Percentiles rank a stretch among this genome's conserved stretches.
Evolutionary conservation across 2,888 invertebrate species (phyloP).

Genomic region (Mechanitis messenoides): DNA sequence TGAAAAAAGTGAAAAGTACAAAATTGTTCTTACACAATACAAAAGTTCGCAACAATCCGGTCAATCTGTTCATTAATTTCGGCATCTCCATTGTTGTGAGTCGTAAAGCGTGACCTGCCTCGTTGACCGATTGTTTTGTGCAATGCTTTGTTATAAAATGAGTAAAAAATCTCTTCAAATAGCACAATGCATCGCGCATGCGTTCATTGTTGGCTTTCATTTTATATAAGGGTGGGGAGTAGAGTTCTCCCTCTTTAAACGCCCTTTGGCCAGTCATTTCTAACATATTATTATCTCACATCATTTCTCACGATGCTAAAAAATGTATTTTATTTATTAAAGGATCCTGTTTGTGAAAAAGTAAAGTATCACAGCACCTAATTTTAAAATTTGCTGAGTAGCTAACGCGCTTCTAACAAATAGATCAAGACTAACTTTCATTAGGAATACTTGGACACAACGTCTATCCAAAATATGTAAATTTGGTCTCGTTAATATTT

Average conservation of each 20-base stretch:
- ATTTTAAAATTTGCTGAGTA: too few relatives aligned
- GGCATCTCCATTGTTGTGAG: slow-evolving; percentile 54
- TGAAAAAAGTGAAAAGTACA: slow-evolving; percentile 15
- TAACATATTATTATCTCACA: slow-evolving; percentile 41
- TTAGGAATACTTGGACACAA: too few relatives aligned
- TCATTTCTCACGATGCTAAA: slow-evolving; percentile 29
- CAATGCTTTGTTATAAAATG: slow-evolving; percentile 49
- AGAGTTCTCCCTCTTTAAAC: slow-evolving; percentile 43
- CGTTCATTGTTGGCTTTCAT: slow-evolving; percentile 49
- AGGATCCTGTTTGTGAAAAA: slow-evolving; percentile 1
- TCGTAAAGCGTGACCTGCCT: slow-evolving; percentile 54
- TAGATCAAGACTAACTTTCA: too few relatives aligned
- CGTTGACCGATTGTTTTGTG: slow-evolving; percentile 55
- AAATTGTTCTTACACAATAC: slow-evolving; percentile 11
- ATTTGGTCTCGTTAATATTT: too few relatives aligned
- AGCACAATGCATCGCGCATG: slow-evolving; percentile 40
- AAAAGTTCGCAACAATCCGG: slow-evolving; percentile 26
- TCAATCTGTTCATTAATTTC: slow-evolving; percentile 60
- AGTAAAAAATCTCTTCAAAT: slow-evolving; percentile 20
- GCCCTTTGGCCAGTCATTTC: slow-evolving; percentile 40
- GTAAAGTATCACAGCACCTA: neutral
- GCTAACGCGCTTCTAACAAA: too few relatives aligned
- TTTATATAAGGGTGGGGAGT: slow-evolving; percentile 41
- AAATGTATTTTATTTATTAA: neutral
- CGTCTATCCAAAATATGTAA: neutral